Percentiles rank a stretch among this genome's conserved stretches.
These are phyloP conservation scores for Oxygymnocypris stewartii DNA, from an alignment of 2,113 vertebrate species.

Conservation along the genomic window DNA sequence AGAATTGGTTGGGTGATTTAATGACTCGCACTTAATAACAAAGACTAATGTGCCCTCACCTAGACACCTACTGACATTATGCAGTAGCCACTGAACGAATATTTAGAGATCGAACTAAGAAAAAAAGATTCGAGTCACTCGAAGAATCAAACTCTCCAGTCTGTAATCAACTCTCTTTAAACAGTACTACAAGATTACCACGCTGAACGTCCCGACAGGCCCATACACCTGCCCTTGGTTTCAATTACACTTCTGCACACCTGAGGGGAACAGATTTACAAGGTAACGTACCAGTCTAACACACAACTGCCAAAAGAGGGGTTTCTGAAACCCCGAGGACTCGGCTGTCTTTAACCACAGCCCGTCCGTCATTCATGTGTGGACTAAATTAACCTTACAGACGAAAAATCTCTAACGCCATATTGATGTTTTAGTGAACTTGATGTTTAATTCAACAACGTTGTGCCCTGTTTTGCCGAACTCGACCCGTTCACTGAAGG, in stretches of 20 bases:
- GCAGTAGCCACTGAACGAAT: neutral
- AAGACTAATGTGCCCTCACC: neutral
- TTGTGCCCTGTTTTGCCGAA: neutral
- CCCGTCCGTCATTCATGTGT: neutral
- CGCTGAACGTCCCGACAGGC: neutral
- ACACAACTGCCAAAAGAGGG: neutral
- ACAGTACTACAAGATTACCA: neutral
- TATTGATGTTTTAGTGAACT: neutral
- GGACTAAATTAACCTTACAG: neutral
- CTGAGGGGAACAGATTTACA: neutral
- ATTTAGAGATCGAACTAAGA: neutral
- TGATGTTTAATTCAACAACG: too few relatives aligned
- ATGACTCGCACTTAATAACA: neutral
- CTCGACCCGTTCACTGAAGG: conserved; percentile 33
- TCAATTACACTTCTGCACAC: neutral
- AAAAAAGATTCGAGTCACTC: neutral
- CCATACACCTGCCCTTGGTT: neutral
- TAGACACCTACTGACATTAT: neutral
- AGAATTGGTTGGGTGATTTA: neutral
- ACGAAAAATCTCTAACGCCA: neutral
- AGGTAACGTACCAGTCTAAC: neutral
- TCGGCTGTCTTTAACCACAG: too few relatives aligned
- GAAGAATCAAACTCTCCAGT: neutral
- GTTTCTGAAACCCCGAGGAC: neutral
- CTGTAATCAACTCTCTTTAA: neutral